A percentile compares a stretch with the other conserved stretches of the same genome.
These are phyloP conservation scores for Tichodroma muraria DNA, from an alignment of 2,113 vertebrate genomes.

Conservation along the genomic window DNA sequence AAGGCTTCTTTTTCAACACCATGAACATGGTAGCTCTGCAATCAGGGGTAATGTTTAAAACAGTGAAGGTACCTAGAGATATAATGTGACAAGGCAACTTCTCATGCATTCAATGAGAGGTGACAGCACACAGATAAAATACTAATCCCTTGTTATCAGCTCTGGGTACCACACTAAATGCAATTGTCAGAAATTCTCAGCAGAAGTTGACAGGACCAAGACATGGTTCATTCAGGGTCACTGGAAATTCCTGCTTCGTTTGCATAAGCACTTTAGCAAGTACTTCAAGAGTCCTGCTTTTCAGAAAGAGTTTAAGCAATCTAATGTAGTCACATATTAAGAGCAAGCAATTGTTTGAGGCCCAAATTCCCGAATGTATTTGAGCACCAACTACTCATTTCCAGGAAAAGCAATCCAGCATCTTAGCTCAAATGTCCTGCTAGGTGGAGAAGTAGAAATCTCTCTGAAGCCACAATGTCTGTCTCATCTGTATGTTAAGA, in stretches of 20 bases:
- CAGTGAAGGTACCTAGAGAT: background rate
- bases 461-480: background rate
- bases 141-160: conserved; percentile 24
- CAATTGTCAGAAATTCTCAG: conserved; percentile 17
- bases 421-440: background rate
- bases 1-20: background rate
- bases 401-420: background rate
- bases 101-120: conserved; percentile 11
- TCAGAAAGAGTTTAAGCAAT: background rate
- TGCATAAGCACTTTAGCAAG: background rate
- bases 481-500: background rate
- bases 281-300: background rate
- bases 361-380: background rate
- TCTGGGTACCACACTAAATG: background rate
- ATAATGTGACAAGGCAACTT: background rate
- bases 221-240: conserved; percentile 12
- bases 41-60: background rate
- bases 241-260: background rate
- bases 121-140: conserved; percentile 33
- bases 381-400: background rate
- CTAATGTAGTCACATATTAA: background rate
- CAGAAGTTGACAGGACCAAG: background rate
- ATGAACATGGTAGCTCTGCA: background rate
- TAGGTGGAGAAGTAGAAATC: background rate
- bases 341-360: background rate